phyloP scores from a whole-genome alignment of 2,113 vertebrate species.

The Himantopus leucocephalus region DNA sequence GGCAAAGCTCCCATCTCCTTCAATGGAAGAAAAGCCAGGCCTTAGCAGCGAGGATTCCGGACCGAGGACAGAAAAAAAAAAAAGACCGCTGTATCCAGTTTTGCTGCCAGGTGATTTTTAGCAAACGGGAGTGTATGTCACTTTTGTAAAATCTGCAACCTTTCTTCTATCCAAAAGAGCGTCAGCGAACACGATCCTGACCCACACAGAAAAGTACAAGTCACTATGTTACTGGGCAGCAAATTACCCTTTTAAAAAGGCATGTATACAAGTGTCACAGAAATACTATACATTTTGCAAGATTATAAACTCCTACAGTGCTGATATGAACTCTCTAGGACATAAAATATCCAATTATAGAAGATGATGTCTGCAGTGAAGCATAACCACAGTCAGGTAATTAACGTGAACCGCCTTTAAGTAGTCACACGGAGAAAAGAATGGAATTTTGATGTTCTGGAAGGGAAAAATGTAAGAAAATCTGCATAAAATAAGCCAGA shows the following conservation, averaged over 20 bases:
- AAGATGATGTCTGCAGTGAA: neutral
- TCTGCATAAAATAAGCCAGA: neutral
- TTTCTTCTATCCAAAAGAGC: neutral
- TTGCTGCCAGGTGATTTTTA: neutral
- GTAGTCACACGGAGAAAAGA: neutral
- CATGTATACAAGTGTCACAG: neutral
- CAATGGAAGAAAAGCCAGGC: neutral
- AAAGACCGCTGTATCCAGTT: neutral
- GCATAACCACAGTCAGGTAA: neutral
- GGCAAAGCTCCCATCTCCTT: neutral
- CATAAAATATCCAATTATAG: neutral
- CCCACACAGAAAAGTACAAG: neutral
- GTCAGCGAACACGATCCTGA: fast-evolving
- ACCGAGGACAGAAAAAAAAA: neutral
- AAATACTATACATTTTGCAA: neutral
- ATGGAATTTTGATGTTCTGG: neutral
- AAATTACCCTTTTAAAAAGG: neutral
- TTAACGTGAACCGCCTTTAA: neutral
- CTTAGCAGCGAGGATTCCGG: neutral
- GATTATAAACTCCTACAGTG: neutral
- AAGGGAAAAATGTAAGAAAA: neutral
- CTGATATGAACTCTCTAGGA: neutral
- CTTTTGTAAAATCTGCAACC: neutral
- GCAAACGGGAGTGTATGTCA: too few species aligned
- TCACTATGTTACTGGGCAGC: neutral